Percentiles rank a stretch among this genome's conserved stretches.
Evolutionary conservation across 2,113 vertebrate species (phyloP).

Genomic region (Chionomys nivalis): DNA sequence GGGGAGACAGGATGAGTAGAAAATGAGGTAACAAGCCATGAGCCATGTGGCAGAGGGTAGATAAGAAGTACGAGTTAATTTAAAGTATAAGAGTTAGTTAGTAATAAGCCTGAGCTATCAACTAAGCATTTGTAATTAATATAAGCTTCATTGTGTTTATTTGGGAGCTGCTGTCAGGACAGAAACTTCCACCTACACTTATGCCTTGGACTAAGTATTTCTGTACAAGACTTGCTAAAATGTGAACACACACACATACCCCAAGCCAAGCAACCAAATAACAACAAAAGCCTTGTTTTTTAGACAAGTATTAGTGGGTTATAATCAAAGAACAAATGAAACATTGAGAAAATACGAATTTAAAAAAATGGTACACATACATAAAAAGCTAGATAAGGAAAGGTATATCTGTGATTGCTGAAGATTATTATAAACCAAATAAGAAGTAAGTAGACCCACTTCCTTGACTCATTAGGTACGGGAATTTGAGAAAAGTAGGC

Average conservation of each 20-base stretch:
- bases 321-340: constrained; percentile 47
- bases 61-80: too few relatives aligned
- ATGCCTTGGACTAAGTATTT: constrained; percentile 13
- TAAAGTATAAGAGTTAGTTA: too few relatives aligned
- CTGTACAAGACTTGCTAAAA: neutral
- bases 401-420: neutral
- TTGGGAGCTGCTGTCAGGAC: too few relatives aligned
- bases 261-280: neutral
- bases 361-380: neutral
- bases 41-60: too few relatives aligned
- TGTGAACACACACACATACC: neutral
- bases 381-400: neutral
- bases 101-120: too few relatives aligned
- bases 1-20: too few relatives aligned
- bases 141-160: too few relatives aligned
- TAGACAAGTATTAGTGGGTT: neutral
- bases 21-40: too few relatives aligned
- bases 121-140: too few relatives aligned
- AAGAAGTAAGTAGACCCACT: constrained; percentile 34
- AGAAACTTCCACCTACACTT: neutral
- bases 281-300: neutral
- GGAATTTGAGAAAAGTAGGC: neutral
- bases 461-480: constrained; percentile 48
- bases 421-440: constrained; percentile 47
- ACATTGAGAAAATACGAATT: neutral